Percentiles rank a stretch among this genome's conserved stretches.
Conservation (phyloP, 2,113 vertebrate genomes). For the Paralichthys olivaceus region DNA sequence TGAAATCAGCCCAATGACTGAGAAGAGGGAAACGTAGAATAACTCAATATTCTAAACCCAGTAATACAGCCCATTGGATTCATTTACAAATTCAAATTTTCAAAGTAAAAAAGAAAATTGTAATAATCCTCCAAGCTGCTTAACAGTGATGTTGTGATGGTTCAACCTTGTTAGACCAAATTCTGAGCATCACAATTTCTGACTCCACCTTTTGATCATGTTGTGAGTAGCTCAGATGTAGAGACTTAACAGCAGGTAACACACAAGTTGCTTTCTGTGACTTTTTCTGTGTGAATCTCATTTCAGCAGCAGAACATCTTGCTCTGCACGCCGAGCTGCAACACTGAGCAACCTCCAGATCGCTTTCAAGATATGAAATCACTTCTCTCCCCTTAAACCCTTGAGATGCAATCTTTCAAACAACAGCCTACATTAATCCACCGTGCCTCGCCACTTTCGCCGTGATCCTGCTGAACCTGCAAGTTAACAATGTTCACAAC, state of each 20-base stretch:
- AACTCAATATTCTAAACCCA: background rate
- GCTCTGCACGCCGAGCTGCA: background rate
- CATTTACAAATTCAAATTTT: background rate
- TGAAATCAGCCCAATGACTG: slow-evolving; percentile 14
- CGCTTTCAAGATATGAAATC: slow-evolving; percentile 8
- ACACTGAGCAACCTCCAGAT: slow-evolving; percentile 8
- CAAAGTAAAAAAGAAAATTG: background rate
- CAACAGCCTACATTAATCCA: background rate
- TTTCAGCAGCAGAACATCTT: slow-evolving; percentile 1
- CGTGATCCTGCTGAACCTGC: slow-evolving; percentile 4
- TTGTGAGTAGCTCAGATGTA: background rate
- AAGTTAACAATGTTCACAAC: slow-evolving; percentile 42
- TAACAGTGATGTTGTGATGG: too few relatives aligned
- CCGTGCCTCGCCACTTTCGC: background rate
- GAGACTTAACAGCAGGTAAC: background rate
- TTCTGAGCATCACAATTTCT: background rate
- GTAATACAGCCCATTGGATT: slow-evolving; percentile 2
- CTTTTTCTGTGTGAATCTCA: slow-evolving; percentile 1
- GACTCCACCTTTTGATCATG: background rate
- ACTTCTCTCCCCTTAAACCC: background rate
- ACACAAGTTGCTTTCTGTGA: background rate
- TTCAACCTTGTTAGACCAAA: too few relatives aligned
- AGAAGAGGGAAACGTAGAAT: background rate
- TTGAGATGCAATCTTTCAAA: background rate
- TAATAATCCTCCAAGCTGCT: background rate